A percentile compares a stretch with the other conserved stretches of the same genome.
phyloP scores from a whole-genome alignment of 1,140 invertebrate species.

The Anoplolepis gracilipes region DNA sequence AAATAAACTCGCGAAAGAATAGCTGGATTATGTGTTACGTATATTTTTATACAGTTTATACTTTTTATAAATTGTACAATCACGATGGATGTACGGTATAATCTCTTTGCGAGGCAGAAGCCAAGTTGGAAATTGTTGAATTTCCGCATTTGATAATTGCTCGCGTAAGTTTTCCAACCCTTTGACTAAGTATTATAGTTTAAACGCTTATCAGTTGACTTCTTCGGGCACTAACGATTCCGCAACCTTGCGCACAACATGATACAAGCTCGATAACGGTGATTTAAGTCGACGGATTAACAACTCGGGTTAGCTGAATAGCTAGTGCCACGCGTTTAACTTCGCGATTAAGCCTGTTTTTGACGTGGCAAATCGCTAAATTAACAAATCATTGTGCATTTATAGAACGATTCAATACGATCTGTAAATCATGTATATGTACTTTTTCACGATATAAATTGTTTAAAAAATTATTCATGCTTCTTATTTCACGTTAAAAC shows the following conservation, averaged over 20 bases:
- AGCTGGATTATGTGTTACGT: neutral
- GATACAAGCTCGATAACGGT: slow-evolving; percentile 37
- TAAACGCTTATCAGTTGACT: slow-evolving; percentile 14
- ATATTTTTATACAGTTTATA: neutral
- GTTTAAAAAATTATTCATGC: too few species aligned
- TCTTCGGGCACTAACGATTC: slow-evolving; percentile 20
- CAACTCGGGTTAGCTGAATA: slow-evolving; percentile 17
- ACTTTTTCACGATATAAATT: too few species aligned
- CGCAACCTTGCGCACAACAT: neutral
- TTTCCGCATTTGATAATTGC: neutral
- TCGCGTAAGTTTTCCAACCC: neutral
- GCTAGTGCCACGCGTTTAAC: neutral
- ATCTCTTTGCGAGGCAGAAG: neutral
- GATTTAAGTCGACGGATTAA: slow-evolving; percentile 51
- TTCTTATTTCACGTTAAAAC: too few species aligned
- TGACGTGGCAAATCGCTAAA: neutral
- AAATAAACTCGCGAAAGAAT: neutral
- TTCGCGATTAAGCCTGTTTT: neutral
- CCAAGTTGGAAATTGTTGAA: neutral
- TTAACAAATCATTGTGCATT: neutral
- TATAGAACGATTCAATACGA: neutral
- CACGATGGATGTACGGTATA: too few species aligned
- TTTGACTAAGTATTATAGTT: slow-evolving; percentile 2
- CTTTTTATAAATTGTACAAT: neutral
- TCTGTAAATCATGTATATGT: neutral